Percentiles rank a stretch among this genome's conserved stretches.
These are phyloP conservation scores for Neodiprion pinetum DNA, from an alignment of 1,140 invertebrate species.

Conservation along the genomic window DNA sequence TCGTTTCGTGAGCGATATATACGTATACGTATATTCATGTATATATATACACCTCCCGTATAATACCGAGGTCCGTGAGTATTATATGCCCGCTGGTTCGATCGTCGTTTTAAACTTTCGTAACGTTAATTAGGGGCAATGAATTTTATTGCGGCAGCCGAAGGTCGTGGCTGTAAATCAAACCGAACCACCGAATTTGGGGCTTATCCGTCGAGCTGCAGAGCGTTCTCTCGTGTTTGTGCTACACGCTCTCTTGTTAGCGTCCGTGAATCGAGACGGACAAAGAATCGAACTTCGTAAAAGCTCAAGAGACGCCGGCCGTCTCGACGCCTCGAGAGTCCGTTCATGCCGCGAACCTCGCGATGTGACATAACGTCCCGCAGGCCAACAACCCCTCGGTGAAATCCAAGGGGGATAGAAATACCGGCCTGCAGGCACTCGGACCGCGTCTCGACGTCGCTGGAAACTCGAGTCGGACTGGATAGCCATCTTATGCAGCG, in stretches of 20 bases:
- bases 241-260: not conserved
- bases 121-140: slow-evolving; percentile 5
- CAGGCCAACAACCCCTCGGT: no score
- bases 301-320: not conserved
- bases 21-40: no score
- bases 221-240: not conserved
- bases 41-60: no score
- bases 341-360: slow-evolving; percentile 13
- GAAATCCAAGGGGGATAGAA: no score
- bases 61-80: no score
- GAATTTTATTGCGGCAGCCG: not conserved
- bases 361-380: not conserved
- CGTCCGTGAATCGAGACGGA: not conserved
- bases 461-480: no score
- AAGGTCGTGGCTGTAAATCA: not conserved
- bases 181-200: not conserved
- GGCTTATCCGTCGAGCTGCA: not conserved
- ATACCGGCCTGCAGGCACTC: not conserved
- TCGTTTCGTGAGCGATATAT: no score
- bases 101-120: not conserved
- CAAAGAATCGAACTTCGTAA: slow-evolving; percentile 11
- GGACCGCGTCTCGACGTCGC: not conserved
- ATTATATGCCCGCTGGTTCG: no score
- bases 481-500: no score
- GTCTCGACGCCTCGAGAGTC: slow-evolving; percentile 11